These are phyloP conservation scores for Lycocorax pyrrhopterus DNA, from an alignment of 2,113 vertebrate species.

Conservation along the genomic window DNA sequence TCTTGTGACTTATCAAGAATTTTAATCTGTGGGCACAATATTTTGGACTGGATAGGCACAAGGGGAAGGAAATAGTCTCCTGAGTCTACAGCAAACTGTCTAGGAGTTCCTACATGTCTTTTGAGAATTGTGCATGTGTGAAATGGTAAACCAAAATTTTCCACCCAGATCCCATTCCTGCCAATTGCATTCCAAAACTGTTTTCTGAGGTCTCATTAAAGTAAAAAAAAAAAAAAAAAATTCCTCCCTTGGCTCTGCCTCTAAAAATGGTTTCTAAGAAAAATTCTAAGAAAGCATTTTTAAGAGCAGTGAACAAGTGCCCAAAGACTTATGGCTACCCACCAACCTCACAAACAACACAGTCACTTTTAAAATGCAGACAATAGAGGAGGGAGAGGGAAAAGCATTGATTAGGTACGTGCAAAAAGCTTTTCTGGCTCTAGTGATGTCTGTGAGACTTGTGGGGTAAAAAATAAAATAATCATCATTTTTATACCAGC, in stretches of 20 bases:
- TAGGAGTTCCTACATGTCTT: background rate
- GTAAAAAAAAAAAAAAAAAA: background rate
- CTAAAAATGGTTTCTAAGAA: too few relatives aligned
- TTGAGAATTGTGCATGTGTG: background rate
- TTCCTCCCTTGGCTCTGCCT: background rate
- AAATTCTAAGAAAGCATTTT: background rate
- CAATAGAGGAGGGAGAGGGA: background rate
- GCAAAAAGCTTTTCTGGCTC: background rate
- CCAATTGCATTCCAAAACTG: background rate
- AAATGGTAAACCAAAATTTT: background rate
- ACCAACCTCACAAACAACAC: background rate
- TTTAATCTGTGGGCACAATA: background rate
- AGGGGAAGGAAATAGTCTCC: background rate
- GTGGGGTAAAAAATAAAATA: background rate
- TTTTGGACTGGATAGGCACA: background rate
- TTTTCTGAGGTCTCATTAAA: background rate
- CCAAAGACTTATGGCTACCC: background rate
- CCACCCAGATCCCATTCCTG: background rate
- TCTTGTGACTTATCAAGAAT: background rate
- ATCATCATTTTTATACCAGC: background rate
- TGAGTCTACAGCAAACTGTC: background rate
- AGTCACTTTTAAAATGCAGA: background rate
- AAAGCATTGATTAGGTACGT: accelerated
- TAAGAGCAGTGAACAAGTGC: background rate
- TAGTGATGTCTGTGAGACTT: background rate